These are phyloP conservation scores for Remorina albescens DNA, from an alignment of 2,797 vertebrate genomes.

Conservation along the genomic window DNA sequence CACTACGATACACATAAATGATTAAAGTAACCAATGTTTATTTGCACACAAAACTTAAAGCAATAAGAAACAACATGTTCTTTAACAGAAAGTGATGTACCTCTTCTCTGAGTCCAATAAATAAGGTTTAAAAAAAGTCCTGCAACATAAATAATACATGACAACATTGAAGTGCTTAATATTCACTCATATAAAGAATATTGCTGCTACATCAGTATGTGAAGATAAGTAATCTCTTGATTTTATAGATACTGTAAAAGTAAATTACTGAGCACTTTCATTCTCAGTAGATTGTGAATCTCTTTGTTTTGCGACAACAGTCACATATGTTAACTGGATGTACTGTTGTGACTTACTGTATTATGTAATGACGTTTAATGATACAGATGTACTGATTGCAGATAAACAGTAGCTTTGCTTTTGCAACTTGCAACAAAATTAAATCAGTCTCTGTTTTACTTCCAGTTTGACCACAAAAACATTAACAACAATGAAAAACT, in stretches of 20 bases:
- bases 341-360: slow-evolving; percentile 12
- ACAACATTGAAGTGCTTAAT: slow-evolving; percentile 26
- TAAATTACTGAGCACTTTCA: no score
- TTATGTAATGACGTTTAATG: slow-evolving; percentile 6
- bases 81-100: slow-evolving; percentile 22
- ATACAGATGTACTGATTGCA: slow-evolving; percentile 4
- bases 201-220: slow-evolving; percentile 14
- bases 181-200: slow-evolving; percentile 23
- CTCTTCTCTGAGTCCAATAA: slow-evolving; percentile 44
- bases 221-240: slow-evolving; percentile 13
- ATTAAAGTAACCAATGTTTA: slow-evolving; percentile 37
- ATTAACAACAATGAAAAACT: neutral
- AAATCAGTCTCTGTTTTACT: slow-evolving; percentile 16
- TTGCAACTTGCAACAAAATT: slow-evolving; percentile 5
- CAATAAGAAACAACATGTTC: slow-evolving; percentile 22
- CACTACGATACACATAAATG: neutral
- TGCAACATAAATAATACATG: slow-evolving; percentile 45
- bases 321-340: slow-evolving; percentile 3
- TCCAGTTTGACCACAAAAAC: slow-evolving; percentile 21
- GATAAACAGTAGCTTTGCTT: slow-evolving; percentile 21
- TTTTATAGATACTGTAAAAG: neutral
- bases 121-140: slow-evolving; percentile 39
- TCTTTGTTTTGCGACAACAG: neutral
- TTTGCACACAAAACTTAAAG: slow-evolving; percentile 54
- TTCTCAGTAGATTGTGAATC: neutral